Conservation (phyloP, 2,113 vertebrate species). For the Zosterops hypoxanthus region DNA sequence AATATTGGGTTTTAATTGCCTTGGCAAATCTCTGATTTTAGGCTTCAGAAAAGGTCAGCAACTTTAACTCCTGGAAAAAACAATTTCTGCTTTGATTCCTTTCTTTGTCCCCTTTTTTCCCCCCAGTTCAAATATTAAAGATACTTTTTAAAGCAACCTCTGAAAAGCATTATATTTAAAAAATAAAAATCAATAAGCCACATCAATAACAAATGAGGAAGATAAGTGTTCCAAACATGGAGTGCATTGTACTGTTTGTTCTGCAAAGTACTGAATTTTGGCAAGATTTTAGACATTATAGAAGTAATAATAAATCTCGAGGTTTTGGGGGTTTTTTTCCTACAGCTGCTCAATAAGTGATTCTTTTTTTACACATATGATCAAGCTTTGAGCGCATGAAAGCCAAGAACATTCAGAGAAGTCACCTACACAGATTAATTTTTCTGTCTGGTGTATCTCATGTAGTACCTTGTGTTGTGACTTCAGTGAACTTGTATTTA, state of each 20-base stretch:
- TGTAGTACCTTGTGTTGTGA: neutral
- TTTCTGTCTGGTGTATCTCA: neutral
- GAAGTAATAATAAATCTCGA: neutral
- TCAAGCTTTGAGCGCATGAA: neutral
- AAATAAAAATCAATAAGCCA: neutral
- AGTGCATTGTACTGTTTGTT: neutral
- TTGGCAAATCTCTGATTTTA: neutral
- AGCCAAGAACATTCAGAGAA: neutral
- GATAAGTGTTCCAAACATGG: neutral
- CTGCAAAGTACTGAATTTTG: neutral
- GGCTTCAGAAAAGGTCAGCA: neutral
- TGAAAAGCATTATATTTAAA: neutral
- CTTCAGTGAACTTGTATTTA: neutral
- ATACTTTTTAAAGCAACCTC: neutral
- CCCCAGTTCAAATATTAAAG: neutral
- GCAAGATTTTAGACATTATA: neutral
- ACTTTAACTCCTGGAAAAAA: neutral
- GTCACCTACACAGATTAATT: neutral
- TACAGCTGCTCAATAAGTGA: neutral
- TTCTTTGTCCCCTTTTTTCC: neutral
- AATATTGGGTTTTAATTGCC: neutral
- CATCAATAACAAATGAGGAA: neutral
- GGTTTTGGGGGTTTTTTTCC: neutral
- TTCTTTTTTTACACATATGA: neutral
- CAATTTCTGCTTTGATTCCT: neutral